Evolutionary conservation across 2,888 invertebrate genomes (phyloP).

Genomic region (Ormyrus rosae): DNA sequence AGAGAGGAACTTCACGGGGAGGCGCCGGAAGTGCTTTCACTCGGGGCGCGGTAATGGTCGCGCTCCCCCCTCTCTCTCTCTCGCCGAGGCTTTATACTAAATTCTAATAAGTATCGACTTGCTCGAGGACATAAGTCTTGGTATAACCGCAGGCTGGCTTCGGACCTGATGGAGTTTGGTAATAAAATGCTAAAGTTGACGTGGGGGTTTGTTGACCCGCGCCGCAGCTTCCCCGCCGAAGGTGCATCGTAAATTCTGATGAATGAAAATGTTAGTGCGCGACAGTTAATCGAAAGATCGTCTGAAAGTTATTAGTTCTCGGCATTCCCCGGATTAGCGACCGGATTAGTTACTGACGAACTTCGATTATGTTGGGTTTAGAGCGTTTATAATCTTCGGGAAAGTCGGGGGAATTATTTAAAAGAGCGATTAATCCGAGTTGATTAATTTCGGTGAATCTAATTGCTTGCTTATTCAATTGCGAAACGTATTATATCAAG

Average conservation of each 20-base stretch:
- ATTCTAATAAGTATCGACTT: conserved; percentile 70
- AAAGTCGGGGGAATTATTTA: too few species aligned
- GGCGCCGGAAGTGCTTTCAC: conserved; percentile 53
- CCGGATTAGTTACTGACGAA: too few species aligned
- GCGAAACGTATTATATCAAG: too few species aligned
- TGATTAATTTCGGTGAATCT: not conserved
- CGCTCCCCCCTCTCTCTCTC: too few species aligned
- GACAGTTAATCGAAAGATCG: conserved; percentile 27
- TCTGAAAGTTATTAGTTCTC: not conserved
- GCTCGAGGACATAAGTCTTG: conserved; percentile 28
- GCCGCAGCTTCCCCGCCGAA: not conserved
- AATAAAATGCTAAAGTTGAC: conserved; percentile 46
- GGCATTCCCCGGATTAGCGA: too few species aligned
- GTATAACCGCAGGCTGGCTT: conserved; percentile 1
- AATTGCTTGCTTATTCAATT: not conserved
- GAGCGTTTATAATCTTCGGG: too few species aligned
- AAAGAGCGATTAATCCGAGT: too few species aligned
- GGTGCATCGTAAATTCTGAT: conserved; percentile 31
- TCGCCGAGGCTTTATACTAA: conserved; percentile 60
- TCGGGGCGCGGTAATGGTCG: not conserved
- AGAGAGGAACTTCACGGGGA: not conserved
- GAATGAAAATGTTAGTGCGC: conserved; percentile 31
- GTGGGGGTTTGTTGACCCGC: not conserved
- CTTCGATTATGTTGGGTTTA: too few species aligned
- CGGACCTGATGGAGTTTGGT: not conserved